These are phyloP conservation scores for Frankliniella fusca DNA, from an alignment of 2,888 invertebrate species.

Conservation along the genomic window DNA sequence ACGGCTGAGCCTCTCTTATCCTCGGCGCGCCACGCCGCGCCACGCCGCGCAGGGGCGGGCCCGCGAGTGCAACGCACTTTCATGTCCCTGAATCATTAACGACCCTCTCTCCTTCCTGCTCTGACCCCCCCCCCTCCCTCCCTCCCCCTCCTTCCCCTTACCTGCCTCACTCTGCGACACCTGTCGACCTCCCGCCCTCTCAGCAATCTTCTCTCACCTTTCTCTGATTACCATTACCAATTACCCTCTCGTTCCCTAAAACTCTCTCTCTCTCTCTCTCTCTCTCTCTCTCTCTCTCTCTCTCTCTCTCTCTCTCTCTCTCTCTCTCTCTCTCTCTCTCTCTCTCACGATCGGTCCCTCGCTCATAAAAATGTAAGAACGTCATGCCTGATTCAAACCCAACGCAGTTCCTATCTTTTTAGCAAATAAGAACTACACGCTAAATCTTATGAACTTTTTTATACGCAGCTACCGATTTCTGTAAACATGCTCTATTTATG, in stretches of 20 bases:
- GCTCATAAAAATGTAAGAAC: too few species aligned
- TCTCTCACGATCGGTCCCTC: too few species aligned
- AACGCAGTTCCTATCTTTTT: too few species aligned
- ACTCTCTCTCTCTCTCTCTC: background rate
- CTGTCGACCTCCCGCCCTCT: background rate
- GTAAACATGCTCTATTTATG: too few species aligned
- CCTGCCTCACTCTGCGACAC: background rate
- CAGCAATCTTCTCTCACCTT: background rate
- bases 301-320: too few species aligned
- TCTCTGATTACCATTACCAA: background rate
- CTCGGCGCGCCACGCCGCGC: background rate
- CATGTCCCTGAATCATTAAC: background rate
- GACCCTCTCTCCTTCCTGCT: background rate
- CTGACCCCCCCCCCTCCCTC: background rate
- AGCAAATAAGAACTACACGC: too few species aligned
- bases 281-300: background rate
- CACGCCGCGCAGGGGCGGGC: background rate
- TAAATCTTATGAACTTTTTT: too few species aligned
- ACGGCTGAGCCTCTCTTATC: background rate
- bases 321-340: too few species aligned
- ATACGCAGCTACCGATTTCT: too few species aligned
- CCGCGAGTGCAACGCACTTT: slow-evolving; percentile 4
- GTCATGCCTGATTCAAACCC: too few species aligned
- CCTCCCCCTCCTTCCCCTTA: background rate
- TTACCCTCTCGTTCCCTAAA: background rate